These are phyloP conservation scores for Rhea pennata DNA, from an alignment of 2,113 vertebrate genomes.

Conservation along the genomic window DNA sequence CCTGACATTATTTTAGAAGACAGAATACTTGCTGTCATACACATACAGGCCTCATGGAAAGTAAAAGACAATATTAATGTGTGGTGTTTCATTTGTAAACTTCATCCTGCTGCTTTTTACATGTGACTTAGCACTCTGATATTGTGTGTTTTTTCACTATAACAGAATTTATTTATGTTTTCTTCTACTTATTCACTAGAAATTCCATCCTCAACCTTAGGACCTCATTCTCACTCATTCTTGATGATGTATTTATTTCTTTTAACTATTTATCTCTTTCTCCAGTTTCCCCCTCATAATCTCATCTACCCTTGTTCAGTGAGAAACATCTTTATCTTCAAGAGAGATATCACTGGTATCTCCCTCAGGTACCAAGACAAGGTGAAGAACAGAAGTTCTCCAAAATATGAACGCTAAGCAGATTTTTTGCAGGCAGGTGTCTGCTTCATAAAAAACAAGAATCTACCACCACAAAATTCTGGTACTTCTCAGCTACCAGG, in stretches of 20 bases:
- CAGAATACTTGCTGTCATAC: neutral
- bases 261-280: neutral
- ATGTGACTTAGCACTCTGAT: neutral
- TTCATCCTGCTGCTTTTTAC: neutral
- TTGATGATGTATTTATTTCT: neutral
- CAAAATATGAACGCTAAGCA: neutral
- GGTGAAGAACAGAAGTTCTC: neutral
- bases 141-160: neutral
- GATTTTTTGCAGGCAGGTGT: neutral
- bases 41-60: neutral
- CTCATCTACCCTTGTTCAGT: neutral
- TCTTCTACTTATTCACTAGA: neutral
- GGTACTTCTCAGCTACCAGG: neutral
- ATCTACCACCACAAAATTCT: neutral
- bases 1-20: neutral
- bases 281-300: too few relatives aligned
- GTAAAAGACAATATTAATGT: neutral
- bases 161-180: neutral
- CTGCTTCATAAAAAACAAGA: neutral
- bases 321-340: neutral
- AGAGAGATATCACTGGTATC: neutral
- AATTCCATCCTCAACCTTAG: neutral
- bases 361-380: neutral
- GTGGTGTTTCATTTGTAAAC: neutral
- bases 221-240: neutral